These are phyloP conservation scores for Caenorhabditis sulstoni DNA, from an alignment of 2,888 invertebrate species.

Conservation along the genomic window DNA sequence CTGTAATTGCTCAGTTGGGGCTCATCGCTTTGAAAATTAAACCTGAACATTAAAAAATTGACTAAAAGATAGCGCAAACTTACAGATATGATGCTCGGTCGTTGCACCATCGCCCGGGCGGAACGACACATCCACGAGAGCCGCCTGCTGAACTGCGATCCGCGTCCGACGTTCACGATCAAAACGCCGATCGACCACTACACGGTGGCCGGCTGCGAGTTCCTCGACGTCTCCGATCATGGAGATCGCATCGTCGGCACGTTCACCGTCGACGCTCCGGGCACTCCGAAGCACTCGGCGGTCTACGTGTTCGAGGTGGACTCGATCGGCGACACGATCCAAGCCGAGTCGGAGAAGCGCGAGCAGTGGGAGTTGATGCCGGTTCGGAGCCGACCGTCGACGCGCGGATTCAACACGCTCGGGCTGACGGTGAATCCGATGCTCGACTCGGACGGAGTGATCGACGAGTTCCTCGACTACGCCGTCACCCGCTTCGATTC, in stretches of 20 bases:
- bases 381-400: background rate
- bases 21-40: no score
- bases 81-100: constrained; percentile 44
- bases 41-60: no score
- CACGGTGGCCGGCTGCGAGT: constrained; percentile 66
- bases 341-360: constrained; percentile 19
- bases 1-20: no score
- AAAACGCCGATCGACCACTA: constrained; percentile 44
- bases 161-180: constrained; percentile 41
- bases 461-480: constrained; percentile 37
- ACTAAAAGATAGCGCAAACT: no score
- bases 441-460: constrained; percentile 41
- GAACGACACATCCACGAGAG: constrained; percentile 52
- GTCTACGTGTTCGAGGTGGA: constrained; percentile 51
- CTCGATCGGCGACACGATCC: constrained; percentile 33
- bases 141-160: constrained; percentile 43
- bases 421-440: constrained; percentile 54
- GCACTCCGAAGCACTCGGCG: constrained; percentile 29
- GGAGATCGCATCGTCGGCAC: constrained; percentile 67
- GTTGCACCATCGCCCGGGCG: constrained; percentile 31
- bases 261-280: background rate
- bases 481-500: constrained; percentile 39
- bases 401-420: constrained; percentile 57
- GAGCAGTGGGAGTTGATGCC: constrained; percentile 23
- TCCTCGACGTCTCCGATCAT: constrained; percentile 67